Evolutionary conservation across 2,888 invertebrate species (phyloP).

Genomic region (Hyalella azteca): DNA sequence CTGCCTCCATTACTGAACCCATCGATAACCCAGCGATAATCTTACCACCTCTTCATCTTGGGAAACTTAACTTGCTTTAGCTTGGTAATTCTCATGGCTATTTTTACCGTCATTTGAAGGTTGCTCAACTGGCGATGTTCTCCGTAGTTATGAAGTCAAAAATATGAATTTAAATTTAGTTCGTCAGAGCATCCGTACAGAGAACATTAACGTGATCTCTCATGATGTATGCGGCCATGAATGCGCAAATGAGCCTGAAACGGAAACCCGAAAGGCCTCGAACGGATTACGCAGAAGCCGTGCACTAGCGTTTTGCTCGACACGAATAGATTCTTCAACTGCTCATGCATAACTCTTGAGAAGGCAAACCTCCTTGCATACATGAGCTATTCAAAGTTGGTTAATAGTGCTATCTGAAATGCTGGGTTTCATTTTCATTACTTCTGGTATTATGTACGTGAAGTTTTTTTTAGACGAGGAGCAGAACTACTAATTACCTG

Average conservation of each 20-base stretch:
- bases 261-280: background rate
- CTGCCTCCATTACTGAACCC: slow-evolving; percentile 18
- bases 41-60: slow-evolving; percentile 25
- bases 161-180: background rate
- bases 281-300: background rate
- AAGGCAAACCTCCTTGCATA: background rate
- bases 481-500: too few relatives aligned
- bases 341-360: background rate
- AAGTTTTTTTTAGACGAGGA: too few relatives aligned
- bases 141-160: too few relatives aligned
- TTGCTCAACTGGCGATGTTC: background rate
- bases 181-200: background rate
- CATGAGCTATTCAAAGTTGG: too few relatives aligned
- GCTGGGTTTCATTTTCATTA: too few relatives aligned
- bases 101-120: background rate
- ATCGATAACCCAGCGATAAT: slow-evolving; percentile 35
- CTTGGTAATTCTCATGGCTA: too few relatives aligned
- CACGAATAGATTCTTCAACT: background rate
- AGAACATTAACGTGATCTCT: background rate
- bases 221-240: slow-evolving; percentile 26
- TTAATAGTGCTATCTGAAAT: too few relatives aligned
- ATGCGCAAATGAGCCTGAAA: slow-evolving; percentile 22
- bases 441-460: too few relatives aligned
- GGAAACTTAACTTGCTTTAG: too few relatives aligned
- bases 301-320: background rate